These are phyloP conservation scores for Thalpophila matura DNA, from an alignment of 2,888 invertebrate genomes.

Conservation along the genomic window DNA sequence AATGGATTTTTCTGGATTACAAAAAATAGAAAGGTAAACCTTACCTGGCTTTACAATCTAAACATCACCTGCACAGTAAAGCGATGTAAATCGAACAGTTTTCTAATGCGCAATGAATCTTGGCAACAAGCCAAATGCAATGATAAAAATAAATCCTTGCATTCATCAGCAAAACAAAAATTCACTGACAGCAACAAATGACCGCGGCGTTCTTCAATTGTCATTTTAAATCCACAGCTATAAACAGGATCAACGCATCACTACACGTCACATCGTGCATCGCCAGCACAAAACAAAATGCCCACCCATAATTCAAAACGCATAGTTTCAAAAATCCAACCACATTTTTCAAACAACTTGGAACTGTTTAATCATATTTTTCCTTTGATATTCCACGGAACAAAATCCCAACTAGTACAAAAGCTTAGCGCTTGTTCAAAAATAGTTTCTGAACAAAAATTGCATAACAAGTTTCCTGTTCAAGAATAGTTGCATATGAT, in stretches of 20 bases:
- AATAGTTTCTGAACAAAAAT: conserved; percentile 65
- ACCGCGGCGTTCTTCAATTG: conserved; percentile 39
- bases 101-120: conserved; percentile 20
- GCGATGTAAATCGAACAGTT: not conserved
- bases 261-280: conserved; percentile 7
- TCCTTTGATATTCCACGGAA: conserved; percentile 56
- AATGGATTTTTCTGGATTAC: not conserved
- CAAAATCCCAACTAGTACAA: conserved; percentile 54
- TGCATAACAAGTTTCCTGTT: conserved; percentile 61
- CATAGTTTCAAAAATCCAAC: conserved; percentile 25
- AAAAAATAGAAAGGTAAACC: not conserved
- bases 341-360: conserved; percentile 34
- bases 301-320: conserved; percentile 39
- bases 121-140: conserved; percentile 27
- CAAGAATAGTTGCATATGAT: conserved; percentile 62
- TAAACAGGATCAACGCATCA: conserved; percentile 45
- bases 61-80: not conserved
- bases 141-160: conserved; percentile 17
- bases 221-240: conserved; percentile 43
- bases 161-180: conserved; percentile 37
- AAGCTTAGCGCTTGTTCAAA: conserved; percentile 60
- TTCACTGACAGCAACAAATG: conserved; percentile 32
- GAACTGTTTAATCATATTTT: conserved; percentile 58
- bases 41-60: too few species aligned
- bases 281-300: conserved; percentile 27